Percentiles rank a stretch among this genome's conserved stretches.
These are phyloP conservation scores for Euura saliciscinereae DNA, from an alignment of 1,140 invertebrate species.

Conservation along the genomic window DNA sequence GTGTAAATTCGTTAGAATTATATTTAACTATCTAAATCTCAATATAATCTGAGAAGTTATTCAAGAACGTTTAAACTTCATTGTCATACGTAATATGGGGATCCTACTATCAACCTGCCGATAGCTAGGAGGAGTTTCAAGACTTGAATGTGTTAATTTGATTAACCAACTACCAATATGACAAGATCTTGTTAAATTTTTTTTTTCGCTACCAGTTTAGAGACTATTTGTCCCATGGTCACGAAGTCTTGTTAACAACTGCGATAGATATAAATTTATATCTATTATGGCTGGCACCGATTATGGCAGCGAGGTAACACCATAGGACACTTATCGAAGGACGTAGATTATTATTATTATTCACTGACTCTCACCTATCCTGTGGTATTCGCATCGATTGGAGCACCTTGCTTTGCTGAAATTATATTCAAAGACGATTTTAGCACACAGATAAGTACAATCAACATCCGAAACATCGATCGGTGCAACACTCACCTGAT, in stretches of 20 bases:
- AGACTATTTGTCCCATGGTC: slow-evolving; percentile 5
- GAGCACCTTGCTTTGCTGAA: slow-evolving; percentile 75
- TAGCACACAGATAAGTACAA: background rate
- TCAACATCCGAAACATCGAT: background rate
- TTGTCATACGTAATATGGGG: background rate
- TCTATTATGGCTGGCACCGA: background rate
- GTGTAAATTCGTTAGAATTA: slow-evolving; percentile 5
- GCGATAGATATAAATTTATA: background rate
- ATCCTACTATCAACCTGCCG: background rate
- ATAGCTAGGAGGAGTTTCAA: background rate
- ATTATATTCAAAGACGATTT: slow-evolving; percentile 29
- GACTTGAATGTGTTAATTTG: background rate
- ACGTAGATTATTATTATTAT: slow-evolving; percentile 8
- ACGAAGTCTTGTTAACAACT: background rate
- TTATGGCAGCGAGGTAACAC: slow-evolving; percentile 1
- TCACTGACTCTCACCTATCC: slow-evolving; percentile 63
- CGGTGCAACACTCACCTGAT: slow-evolving; percentile 63
- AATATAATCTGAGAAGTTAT: background rate
- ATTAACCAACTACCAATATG: background rate
- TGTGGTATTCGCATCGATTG: slow-evolving; percentile 71
- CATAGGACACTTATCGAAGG: slow-evolving; percentile 4
- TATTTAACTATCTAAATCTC: background rate
- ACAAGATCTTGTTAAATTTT: background rate
- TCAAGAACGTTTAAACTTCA: background rate
- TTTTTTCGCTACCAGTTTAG: background rate